Base-by-base conservation (phyloP, 2,113 vertebrate genomes). In the Epinephelus lanceolatus region DNA sequence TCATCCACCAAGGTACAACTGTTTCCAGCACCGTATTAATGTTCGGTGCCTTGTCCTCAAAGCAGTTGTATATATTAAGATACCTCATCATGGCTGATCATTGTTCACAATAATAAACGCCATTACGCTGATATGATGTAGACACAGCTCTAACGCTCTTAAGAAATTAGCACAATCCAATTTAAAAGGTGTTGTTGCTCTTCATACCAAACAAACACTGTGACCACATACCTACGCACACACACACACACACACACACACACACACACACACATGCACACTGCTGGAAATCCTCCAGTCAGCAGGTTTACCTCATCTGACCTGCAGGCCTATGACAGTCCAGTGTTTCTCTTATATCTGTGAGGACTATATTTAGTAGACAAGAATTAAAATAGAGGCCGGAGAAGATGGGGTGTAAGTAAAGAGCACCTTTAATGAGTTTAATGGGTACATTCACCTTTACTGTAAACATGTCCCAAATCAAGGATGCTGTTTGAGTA, bases 81-180 rank as follows among this genome's bases (percentile, higher is more conserved):
- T 40, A 17, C n/a, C 12, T 42, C 25, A 37, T 37, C 42, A n/a
- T 6, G 57, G 27, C 23, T 81, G 6, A 78, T 74, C 10, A 52
- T 40, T 7, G 21, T 33, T 33, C 37, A 37, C 0, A 37, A 18
- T 37, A 65, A 69, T 51, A 40, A 13, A 40, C 8, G 15, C 9
- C 61, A 45, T 11, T 3, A 12, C 5, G 2, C 49, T 51, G 17
- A 25, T 21, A 21, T 59, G 47, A 77, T 66, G 6, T 4, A 52
- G 52, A 55, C 69, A 23, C 55, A 71, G 63, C 23, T 27, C 27
- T 80, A 76, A 88, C 63, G n/a, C 63, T 69, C 51, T 83, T 88
- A 69, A 63, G 57, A 84, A 86, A 84, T 81, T 67, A 77, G 76
- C 33, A 7, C 80, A 92, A 91, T 93, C 89, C 84, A 78, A 83